Evolutionary conservation across 2,888 invertebrate genomes (phyloP), one percentile per base, ranked within the genome.

Genomic region (Nudaria mundana): DNA sequence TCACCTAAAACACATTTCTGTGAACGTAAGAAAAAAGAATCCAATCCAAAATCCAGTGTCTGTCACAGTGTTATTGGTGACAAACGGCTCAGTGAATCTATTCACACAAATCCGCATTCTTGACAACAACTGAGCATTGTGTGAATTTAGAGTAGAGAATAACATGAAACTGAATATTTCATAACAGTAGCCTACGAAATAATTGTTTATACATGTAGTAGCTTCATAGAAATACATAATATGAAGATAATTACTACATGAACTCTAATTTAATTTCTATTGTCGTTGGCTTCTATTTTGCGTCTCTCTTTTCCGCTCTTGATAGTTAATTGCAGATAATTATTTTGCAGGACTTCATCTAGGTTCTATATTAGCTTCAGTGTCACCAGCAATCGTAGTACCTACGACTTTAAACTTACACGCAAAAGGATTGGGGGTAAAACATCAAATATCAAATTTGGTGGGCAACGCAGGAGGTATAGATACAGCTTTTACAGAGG

Each of bases 341-440:
- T n/a, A n/a, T n/a, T n/a, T 47, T 43, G 2, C 63, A 92, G 91
- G 91, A 23, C 90, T 97, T 39, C 91, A 97, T 51, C 88, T 97
- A 20, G 97, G 97, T 5, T 91, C 95, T 35, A 94, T 97, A 34
- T 89, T 97, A 38, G 94, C 97, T 0, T 98, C 98, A 2, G 98
- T 99, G 1, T 97, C 98, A 0, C 98, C 98, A 3, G 98, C 98
- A 1, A 96, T 99, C 3, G 95, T 98, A 3, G 98, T 98, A 1
- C 98, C 98, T 0, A 95, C 95, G 44, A 91, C 97, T 28, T 91
- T 96, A 69, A 90, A 93, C 23, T 86, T 98, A 14, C 91, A 94
- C 15, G 91, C 92, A 26, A 93, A 93, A 73, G 97, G 96, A 0
- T 94, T 96, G 59, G 98, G 98, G 3, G 92, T 95, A 0, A 94